Percentiles rank a stretch among this genome's conserved stretches.
Conservation (phyloP, 2,797 vertebrate species). For the Danio jaintianensis region DNA sequence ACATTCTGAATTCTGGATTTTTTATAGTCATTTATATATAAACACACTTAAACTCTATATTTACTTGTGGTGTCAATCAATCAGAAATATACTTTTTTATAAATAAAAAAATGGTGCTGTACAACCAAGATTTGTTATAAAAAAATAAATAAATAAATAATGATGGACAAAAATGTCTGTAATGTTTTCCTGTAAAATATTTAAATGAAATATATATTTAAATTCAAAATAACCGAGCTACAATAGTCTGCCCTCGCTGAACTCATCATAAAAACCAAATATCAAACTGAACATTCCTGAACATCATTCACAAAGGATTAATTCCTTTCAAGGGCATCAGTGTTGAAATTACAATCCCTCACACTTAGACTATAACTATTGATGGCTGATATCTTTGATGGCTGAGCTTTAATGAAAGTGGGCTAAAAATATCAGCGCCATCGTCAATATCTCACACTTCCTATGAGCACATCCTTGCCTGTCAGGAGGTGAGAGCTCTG, state of each 20-base stretch:
- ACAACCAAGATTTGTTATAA: too few species aligned
- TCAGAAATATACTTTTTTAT: too few species aligned
- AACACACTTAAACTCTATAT: too few species aligned
- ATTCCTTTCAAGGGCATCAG: conserved; percentile 3
- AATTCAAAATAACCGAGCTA: background rate
- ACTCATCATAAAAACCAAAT: background rate
- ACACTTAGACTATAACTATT: conserved; percentile 9
- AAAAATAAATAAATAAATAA: too few species aligned
- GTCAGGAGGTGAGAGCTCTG: conserved; percentile 41
- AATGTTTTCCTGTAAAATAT: too few species aligned
- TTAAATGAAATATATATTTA: too few species aligned
- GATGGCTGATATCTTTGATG: conserved; percentile 36
- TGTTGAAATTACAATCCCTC: conserved; percentile 29
- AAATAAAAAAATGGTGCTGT: too few species aligned
- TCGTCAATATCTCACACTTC: conserved; percentile 44
- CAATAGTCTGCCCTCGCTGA: background rate
- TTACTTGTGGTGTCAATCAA: too few species aligned
- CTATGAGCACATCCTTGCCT: conserved; percentile 13
- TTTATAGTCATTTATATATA: too few species aligned
- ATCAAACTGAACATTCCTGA: background rate
- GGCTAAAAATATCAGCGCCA: conserved; percentile 51
- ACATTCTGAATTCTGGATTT: too few species aligned
- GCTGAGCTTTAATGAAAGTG: conserved; percentile 30
- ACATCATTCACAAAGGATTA: conserved; percentile 1
- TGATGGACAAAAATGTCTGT: too few species aligned